phyloP scores from a whole-genome alignment of 2,888 invertebrate species.

The Mesochorus sp. region DNA sequence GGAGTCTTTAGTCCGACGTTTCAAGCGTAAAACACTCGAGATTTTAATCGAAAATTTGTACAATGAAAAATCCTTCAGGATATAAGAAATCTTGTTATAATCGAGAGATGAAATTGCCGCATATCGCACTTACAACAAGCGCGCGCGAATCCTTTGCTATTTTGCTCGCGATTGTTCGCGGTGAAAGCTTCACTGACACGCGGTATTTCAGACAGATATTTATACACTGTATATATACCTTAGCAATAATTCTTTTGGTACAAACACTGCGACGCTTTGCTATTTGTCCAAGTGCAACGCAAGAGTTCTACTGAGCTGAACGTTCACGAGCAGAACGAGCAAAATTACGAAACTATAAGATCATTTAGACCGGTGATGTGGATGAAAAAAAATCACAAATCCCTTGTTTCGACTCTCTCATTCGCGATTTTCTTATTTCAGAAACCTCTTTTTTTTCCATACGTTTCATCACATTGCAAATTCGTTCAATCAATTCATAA shows the following conservation, averaged over 20 bases:
- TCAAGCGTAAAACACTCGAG: slow-evolving; percentile 43
- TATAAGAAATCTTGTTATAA: neutral
- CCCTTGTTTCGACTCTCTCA: slow-evolving; percentile 21
- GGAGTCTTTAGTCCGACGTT: slow-evolving; percentile 1
- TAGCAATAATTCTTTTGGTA: slow-evolving; percentile 20
- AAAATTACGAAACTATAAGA: slow-evolving; percentile 36
- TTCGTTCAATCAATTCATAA: neutral
- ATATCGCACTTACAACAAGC: slow-evolving; percentile 20
- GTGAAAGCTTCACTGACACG: slow-evolving; percentile 15
- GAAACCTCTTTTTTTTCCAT: neutral
- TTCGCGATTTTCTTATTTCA: slow-evolving; percentile 7
- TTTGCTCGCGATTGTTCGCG: slow-evolving; percentile 11
- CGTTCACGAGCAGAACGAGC: neutral
- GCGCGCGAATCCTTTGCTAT: neutral
- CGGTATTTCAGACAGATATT: neutral
- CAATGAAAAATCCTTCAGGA: neutral
- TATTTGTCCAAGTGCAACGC: slow-evolving; percentile 23
- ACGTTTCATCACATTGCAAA: slow-evolving; percentile 19
- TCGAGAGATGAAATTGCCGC: slow-evolving; percentile 13
- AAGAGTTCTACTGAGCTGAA: slow-evolving; percentile 22
- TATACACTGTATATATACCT: neutral
- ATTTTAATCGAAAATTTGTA: slow-evolving; percentile 27
- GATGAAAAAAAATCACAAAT: slow-evolving; percentile 26
- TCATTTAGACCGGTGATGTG: neutral
- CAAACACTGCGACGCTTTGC: slow-evolving; percentile 6